Evolutionary conservation across 2,113 vertebrate species (phyloP), one percentile per base, ranked within the genome.

Genomic region (Speoplatyrhinus poulsoni): DNA sequence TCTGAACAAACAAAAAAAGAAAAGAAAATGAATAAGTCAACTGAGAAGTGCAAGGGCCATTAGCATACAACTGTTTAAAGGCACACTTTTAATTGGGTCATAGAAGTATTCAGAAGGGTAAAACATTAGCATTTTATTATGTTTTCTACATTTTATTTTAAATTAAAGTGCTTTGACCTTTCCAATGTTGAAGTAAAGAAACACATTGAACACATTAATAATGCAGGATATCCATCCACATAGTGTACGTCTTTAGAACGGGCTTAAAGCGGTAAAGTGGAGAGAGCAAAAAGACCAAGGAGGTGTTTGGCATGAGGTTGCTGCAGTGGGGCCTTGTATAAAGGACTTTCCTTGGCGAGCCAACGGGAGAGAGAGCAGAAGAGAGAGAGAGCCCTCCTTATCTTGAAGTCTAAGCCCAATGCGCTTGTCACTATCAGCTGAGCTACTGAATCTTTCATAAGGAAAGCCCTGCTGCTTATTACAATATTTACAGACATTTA

Each of bases 381-480:
- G 16, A 56, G 16, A 67, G 12, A 49, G 56, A 49, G 68, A 65
- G 65, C 65, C 7, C 73, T 82, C 78, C 79, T 87, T 82, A 84
- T 85, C 78, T 72, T 77, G 82, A 83, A 88, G 86, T 88, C 89
- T 80, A 79, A 82, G 85, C 82, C 86, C 84, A 84, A 70, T 84
- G 89, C 80, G 82, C 79, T 86, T 88, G 88, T 89, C 90, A 90
- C 86, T 78, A 79, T 65, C 83, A 72, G 79, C 83, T 85, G 83
- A 90, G 80, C 85, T 87, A 78, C 76, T 91, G 90, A 88, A 89
- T 92, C 85, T 91, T 93, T 91, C 79, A 90, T 90, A 83, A 92
- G 87, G 69, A 81, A 82, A 82, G 74, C 73, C 81, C 83, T 82
- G 82, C 90, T 90, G 84, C 82, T 89, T 90, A 90, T 90, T 90